phyloP scores from a whole-genome alignment of 37 sponge, comb jelly and placozoan species.

The Eunapius fragilis region DNA sequence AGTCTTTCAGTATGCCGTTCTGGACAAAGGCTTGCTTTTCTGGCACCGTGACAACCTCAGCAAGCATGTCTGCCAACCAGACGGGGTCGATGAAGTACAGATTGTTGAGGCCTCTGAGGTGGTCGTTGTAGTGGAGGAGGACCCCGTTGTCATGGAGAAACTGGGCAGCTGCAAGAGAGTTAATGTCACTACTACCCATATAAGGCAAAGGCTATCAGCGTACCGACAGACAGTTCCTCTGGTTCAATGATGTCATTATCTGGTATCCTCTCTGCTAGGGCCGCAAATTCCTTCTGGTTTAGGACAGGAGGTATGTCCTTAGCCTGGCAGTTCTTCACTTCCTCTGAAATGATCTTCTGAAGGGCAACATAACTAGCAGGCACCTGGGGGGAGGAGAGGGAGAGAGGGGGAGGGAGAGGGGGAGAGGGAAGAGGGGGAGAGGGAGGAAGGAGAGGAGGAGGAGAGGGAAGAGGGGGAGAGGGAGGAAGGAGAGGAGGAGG shows the following conservation, averaged over 20 bases:
- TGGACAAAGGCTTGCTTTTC: constrained; percentile 79
- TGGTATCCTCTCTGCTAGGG: constrained; percentile 64
- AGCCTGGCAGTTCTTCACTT: constrained; percentile 50
- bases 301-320: constrained; percentile 78
- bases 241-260: constrained; percentile 70
- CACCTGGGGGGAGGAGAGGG: constrained; percentile 42
- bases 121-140: constrained; percentile 93
- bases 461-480: no score
- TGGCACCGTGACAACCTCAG: constrained; percentile 87
- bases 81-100: constrained; percentile 96
- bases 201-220: neutral
- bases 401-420: neutral
- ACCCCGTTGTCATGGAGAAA: constrained; percentile 95
- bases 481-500: no score
- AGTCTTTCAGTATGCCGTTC: constrained; percentile 83
- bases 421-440: neutral
- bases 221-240: constrained; percentile 79
- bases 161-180: constrained; percentile 68
- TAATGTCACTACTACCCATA: neutral
- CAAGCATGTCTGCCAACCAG: constrained; percentile 93
- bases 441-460: no score
- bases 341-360: constrained; percentile 66
- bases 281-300: constrained; percentile 79
- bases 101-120: constrained; percentile 88
- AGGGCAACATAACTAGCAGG: constrained; percentile 84